Base-by-base conservation (phyloP, 2,888 invertebrate genomes). In the Drosophila mulleri region DNA sequence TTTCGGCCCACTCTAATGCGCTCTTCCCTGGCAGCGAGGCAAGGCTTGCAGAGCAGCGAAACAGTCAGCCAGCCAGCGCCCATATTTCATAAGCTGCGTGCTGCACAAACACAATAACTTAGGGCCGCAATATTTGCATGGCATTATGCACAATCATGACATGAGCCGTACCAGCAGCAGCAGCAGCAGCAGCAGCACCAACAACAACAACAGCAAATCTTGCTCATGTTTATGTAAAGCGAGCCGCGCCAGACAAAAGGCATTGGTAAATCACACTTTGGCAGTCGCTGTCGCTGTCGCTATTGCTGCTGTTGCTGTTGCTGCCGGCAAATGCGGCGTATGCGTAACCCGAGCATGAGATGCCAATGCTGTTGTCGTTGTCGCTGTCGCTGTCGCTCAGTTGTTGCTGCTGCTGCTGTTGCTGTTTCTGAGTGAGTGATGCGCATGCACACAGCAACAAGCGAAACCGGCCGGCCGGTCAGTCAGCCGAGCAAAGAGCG, bases 101-200 rank as follows among this genome's bases (percentile, higher is more conserved):
- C 89, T 75, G 90, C 83, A 82, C 81, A 83, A 89, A 83, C 82
- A 85, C 84, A 90, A 85, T 85, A 90, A 90, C 82, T 84, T 84
- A 77, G 88, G 77, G 81, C 82, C 61, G 50, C 83, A 76, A 84
- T 90, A 86, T 86, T 86, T 86, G 90, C 90, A 90, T 91, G 85
- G 80, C 89, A 91, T 88, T 88, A 88, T 88, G 88, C 88, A 88
- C 84, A 91, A 91, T 88, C 88, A 88, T 88, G 88, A 90, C 80
- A 82, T 83, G 82, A 80, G 85, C 75, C 64, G 44, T 50, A 67
- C 32, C 76, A 67, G 41, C 78, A 65, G 41, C 67, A 58, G 53
- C 67, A 72, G 44, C 63, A 58, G 41, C 59, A 58, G 14, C 53
- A 61, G n/a, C 47, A 44, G 3, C 45, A 45, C 0, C 45, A 23